These are phyloP conservation scores for Glareola pratincola DNA, from an alignment of 2,113 vertebrate species.

Conservation along the genomic window DNA sequence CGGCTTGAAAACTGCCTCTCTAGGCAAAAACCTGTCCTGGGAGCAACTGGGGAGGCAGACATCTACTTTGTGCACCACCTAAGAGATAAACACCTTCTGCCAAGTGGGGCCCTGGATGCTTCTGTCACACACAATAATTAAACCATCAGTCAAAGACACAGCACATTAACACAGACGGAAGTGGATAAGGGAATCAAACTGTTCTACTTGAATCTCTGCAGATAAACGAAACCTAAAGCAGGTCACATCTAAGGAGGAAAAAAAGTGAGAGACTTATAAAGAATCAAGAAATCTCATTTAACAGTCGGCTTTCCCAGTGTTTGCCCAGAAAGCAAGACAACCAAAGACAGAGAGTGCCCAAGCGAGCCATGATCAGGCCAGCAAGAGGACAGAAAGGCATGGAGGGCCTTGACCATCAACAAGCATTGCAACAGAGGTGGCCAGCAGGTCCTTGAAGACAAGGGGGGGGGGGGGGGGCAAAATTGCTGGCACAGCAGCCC, in stretches of 20 bases:
- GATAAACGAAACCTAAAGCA: background rate
- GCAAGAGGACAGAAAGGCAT: background rate
- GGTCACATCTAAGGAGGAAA: background rate
- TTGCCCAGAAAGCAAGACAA: background rate
- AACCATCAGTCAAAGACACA: background rate
- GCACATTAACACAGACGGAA: background rate
- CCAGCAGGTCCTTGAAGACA: background rate
- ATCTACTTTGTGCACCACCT: background rate
- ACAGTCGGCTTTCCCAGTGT: background rate
- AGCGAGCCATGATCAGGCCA: background rate
- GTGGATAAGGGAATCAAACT: background rate
- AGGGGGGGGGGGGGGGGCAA: background rate
- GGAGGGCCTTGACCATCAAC: rapidly evolving
- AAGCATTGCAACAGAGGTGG: background rate
- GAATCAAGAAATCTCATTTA: background rate
- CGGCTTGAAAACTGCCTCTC: conserved; percentile 35
- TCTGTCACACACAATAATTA: background rate
- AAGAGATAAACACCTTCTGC: background rate
- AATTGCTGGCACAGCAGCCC: background rate
- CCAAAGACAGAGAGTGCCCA: background rate
- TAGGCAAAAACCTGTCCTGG: background rate
- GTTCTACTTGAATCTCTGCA: background rate
- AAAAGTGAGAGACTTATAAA: background rate
- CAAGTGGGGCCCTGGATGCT: background rate
- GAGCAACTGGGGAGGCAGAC: background rate